Conservation (phyloP, 2,888 invertebrate species). For the Agriopis leucophaearia region DNA sequence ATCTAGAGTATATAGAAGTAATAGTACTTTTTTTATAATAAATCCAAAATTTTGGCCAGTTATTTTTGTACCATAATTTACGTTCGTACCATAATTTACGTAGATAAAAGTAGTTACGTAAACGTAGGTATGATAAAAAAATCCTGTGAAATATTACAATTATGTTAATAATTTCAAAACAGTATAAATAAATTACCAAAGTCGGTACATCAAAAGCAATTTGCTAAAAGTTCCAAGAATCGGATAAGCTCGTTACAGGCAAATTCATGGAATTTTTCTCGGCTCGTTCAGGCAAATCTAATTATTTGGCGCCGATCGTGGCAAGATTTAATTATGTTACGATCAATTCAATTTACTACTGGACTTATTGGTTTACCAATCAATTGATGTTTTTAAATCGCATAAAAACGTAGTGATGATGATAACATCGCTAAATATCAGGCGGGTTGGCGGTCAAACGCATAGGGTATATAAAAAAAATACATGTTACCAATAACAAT, state of each 20-base stretch:
- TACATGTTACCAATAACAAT: too few species aligned
- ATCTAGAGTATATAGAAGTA: too few species aligned
- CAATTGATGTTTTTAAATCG: background rate
- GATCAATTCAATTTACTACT: constrained; percentile 29
- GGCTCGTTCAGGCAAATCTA: constrained; percentile 52
- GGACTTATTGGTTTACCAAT: constrained; percentile 15
- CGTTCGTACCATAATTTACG: too few species aligned
- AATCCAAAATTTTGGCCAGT: too few species aligned
- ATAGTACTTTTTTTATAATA: too few species aligned
- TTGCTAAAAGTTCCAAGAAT: constrained; percentile 33
- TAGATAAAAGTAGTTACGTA: too few species aligned
- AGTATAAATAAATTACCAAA: constrained; percentile 25
- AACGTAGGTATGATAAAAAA: background rate
- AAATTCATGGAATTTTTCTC: constrained; percentile 48
- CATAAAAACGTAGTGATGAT: background rate
- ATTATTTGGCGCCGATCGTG: constrained; percentile 48
- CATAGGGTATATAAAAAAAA: too few species aligned
- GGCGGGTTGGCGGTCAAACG: too few species aligned
- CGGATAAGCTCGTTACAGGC: constrained; percentile 46
- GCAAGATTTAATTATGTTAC: constrained; percentile 37
- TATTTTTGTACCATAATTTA: too few species aligned
- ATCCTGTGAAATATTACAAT: background rate
- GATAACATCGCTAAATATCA: too few species aligned
- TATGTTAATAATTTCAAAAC: constrained; percentile 14
- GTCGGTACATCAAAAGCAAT: constrained; percentile 26